Evolutionary conservation across 2,113 vertebrate genomes (phyloP).

Genomic region (Leptobrachium ailaonicum): DNA sequence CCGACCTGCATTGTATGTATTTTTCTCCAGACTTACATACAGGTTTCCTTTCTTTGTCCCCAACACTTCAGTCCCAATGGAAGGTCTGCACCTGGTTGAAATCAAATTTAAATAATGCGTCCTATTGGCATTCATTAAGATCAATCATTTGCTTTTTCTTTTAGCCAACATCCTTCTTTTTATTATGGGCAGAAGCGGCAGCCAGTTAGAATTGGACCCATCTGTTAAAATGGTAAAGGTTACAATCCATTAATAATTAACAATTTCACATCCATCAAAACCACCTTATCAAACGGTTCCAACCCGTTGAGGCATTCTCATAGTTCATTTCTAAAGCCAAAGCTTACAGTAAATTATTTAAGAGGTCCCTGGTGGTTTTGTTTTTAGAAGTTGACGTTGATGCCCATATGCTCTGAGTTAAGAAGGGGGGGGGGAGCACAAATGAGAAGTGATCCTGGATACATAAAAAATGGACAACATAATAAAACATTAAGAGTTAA

Average conservation of each 20-base stretch:
- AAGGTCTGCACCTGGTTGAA: conserved; percentile 40
- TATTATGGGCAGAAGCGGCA: conserved; percentile 24
- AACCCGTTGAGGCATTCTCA: conserved; percentile 24
- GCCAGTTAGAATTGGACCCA: conserved; percentile 8
- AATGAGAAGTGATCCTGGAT: conserved; percentile 38
- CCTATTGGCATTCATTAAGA: conserved; percentile 33
- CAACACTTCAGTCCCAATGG: conserved; percentile 11
- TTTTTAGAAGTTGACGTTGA: conserved; percentile 25
- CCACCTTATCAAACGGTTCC: conserved; percentile 36
- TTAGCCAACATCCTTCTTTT: not conserved
- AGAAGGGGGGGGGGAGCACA: not conserved
- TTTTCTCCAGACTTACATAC: conserved; percentile 1
- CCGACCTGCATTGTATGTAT: conserved; percentile 15
- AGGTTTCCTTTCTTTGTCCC: conserved; percentile 21
- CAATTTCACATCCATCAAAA: conserved; percentile 37
- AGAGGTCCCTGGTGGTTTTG: conserved; percentile 21
- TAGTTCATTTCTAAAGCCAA: conserved; percentile 40
- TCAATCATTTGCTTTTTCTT: conserved; percentile 8
- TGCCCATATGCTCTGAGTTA: conserved; percentile 46
- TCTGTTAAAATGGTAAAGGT: conserved; percentile 32
- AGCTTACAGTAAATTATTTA: conserved; percentile 45
- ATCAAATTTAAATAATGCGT: conserved; percentile 31
- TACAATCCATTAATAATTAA: conserved; percentile 48
- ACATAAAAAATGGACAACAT: conserved; percentile 47
- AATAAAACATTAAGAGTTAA: conserved; percentile 49